A percentile compares a stretch with the other conserved stretches of the same genome.
phyloP scores from a whole-genome alignment of 2,113 vertebrate species.

The Ceyx melanurus region DNA sequence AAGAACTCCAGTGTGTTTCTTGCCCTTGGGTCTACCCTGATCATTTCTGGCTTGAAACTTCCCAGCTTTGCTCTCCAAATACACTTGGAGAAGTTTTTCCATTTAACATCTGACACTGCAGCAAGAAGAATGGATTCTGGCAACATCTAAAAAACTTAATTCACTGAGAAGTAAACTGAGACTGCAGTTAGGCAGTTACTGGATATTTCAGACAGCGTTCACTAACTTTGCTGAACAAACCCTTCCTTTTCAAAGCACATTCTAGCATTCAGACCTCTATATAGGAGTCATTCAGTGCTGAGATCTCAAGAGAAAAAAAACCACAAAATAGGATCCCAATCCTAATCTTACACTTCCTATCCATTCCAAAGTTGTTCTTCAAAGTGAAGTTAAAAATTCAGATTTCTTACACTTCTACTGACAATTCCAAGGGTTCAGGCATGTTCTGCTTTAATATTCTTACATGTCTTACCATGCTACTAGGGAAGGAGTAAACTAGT shows the following conservation, averaged over 20 bases:
- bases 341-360: background rate
- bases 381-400: background rate
- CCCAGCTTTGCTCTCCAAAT: background rate
- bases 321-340: background rate
- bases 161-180: background rate
- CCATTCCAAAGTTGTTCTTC: background rate
- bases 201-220: background rate
- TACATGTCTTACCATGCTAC: background rate
- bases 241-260: background rate
- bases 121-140: background rate
- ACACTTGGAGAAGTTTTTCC: fast-evolving
- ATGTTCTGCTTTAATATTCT: background rate
- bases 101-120: background rate
- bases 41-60: background rate
- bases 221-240: background rate
- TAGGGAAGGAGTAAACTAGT: background rate
- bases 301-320: background rate
- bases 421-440: background rate
- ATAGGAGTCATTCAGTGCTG: background rate
- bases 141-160: background rate
- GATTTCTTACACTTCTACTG: background rate
- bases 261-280: background rate
- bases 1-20: background rate
- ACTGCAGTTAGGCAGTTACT: background rate
- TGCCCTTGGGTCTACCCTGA: fast-evolving